Conservation (phyloP, 1,140 invertebrate species). For the Papilio glaucus region DNA sequence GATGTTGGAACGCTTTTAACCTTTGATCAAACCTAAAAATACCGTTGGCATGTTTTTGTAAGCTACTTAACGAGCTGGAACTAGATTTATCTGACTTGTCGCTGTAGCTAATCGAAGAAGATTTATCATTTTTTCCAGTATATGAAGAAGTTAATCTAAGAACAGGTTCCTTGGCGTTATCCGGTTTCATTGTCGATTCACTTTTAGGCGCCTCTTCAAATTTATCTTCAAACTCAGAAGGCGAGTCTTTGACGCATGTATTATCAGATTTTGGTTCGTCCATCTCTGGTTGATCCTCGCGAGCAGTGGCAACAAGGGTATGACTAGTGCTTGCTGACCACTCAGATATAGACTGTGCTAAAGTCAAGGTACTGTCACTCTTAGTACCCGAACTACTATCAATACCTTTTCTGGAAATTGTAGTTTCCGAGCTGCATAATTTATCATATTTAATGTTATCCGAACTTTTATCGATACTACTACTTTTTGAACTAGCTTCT, state of each 20-base stretch:
- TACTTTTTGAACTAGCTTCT: constrained; percentile 79
- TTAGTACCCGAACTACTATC: constrained; percentile 85
- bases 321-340: constrained; percentile 86
- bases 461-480: constrained; percentile 80
- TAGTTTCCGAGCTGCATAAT: constrained; percentile 85
- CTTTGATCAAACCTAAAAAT: constrained; percentile 74
- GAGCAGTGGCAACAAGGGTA: constrained; percentile 83
- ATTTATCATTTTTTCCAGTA: constrained; percentile 69
- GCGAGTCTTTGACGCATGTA: constrained; percentile 57
- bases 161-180: constrained; percentile 60
- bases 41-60: constrained; percentile 77
- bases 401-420: constrained; percentile 75
- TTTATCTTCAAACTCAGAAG: constrained; percentile 45
- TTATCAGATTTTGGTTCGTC: constrained; percentile 65
- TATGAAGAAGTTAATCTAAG: constrained; percentile 67
- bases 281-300: constrained; percentile 67
- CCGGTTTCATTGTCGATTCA: constrained; percentile 35
- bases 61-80: constrained; percentile 80
- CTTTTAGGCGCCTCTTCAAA: constrained; percentile 48
- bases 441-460: constrained; percentile 84
- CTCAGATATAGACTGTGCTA: constrained; percentile 85
- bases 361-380: constrained; percentile 85
- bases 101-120: constrained; percentile 78
- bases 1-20: constrained; percentile 61
- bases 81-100: constrained; percentile 83